Conservation (phyloP, 1,140 invertebrate species). For the Oncopeltus fasciatus region DNA sequence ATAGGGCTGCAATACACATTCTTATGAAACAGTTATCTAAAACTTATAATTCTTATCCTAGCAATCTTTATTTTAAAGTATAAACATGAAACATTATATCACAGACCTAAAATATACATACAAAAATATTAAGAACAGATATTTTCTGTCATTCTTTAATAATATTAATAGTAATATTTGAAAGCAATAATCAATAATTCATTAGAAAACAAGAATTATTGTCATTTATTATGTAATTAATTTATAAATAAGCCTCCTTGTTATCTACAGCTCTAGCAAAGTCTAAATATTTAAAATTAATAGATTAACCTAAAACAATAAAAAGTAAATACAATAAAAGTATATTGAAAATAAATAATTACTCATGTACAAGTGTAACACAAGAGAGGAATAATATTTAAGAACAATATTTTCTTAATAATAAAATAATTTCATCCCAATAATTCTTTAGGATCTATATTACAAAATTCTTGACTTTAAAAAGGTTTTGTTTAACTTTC, state of each 20-base stretch:
- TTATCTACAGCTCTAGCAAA: neutral
- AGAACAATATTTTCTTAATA: no score
- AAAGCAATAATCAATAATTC: neutral
- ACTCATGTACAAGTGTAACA: no score
- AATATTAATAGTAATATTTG: neutral
- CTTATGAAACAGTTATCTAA: neutral
- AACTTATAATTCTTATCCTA: neutral
- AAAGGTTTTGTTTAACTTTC: no score
- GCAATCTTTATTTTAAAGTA: neutral
- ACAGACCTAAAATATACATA: conserved; percentile 10
- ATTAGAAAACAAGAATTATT: conserved; percentile 2
- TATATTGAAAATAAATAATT: no score
- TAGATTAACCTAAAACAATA: no score
- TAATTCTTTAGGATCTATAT: no score
- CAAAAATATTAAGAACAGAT: conserved; percentile 6
- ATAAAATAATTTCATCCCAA: no score
- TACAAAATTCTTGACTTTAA: no score
- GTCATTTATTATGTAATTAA: neutral
- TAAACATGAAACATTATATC: conserved; percentile 8
- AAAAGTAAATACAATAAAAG: no score
- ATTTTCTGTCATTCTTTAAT: neutral
- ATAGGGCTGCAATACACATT: neutral
- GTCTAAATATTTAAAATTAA: no score
- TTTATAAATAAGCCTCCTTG: no score
- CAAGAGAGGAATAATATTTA: no score